phyloP scores from a whole-genome alignment of 2,113 vertebrate genomes.

The Zosterops hypoxanthus region DNA sequence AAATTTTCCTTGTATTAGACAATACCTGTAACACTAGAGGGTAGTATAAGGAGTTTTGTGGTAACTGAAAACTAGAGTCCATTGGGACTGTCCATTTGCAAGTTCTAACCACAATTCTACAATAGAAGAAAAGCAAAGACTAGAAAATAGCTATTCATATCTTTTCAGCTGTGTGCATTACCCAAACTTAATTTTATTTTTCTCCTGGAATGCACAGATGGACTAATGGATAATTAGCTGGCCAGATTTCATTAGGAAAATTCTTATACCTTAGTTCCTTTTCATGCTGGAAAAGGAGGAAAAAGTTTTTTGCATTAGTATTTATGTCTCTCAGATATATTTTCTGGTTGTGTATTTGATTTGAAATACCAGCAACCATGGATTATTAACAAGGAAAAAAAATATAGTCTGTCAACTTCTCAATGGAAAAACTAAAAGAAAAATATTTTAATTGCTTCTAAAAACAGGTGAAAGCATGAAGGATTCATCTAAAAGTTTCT shows the following conservation, averaged over 20 bases:
- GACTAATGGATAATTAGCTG: slow-evolving; percentile 43
- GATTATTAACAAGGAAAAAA: not conserved
- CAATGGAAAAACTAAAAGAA: not conserved
- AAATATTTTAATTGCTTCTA: not conserved
- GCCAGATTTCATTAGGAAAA: slow-evolving; percentile 21
- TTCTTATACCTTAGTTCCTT: not conserved
- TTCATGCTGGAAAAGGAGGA: not conserved
- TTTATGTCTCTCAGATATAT: not conserved
- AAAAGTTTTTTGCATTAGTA: not conserved
- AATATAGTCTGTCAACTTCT: not conserved
- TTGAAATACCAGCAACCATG: not conserved
- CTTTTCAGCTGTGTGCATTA: slow-evolving; percentile 20
- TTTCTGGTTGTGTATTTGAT: not conserved
- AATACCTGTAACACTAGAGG: not conserved
- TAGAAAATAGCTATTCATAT: not conserved
- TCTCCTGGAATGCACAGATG: slow-evolving; percentile 12
- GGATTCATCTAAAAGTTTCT: not conserved
- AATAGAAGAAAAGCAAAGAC: not conserved
- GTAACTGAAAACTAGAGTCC: not conserved
- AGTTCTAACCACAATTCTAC: not conserved
- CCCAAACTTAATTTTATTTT: not conserved
- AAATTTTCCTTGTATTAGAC: not conserved
- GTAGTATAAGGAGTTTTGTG: not conserved
- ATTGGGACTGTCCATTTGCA: not conserved
- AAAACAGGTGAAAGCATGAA: not conserved